These are phyloP conservation scores for Gymnopithys bicolor DNA, from an alignment of 2,797 vertebrate species.

Conservation along the genomic window DNA sequence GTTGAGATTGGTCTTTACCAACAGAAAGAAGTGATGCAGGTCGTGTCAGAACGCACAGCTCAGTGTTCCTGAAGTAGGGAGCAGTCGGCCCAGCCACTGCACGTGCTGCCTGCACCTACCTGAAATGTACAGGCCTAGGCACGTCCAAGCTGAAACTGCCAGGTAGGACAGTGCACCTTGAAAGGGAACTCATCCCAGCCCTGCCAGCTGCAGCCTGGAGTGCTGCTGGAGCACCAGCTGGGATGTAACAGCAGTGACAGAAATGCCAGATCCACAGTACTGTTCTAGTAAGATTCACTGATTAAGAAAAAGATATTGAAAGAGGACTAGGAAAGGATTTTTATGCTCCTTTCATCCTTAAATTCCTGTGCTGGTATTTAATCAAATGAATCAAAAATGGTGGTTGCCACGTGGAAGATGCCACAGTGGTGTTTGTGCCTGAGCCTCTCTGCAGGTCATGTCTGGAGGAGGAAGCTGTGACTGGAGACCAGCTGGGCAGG, in stretches of 20 bases:
- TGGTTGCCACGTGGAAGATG: accelerated
- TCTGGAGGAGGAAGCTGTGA: neutral
- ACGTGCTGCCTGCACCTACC: neutral
- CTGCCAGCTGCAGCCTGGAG: neutral
- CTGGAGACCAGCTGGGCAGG: neutral
- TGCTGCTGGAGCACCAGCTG: neutral
- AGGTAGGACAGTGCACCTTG: neutral
- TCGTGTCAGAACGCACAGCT: neutral
- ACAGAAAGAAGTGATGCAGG: neutral
- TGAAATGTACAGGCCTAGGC: accelerated
- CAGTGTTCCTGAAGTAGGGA: accelerated
- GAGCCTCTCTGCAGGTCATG: accelerated
- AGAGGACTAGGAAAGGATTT: neutral
- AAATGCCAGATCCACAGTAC: neutral
- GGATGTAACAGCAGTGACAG: accelerated
- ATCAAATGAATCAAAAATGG: neutral
- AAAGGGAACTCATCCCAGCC: neutral
- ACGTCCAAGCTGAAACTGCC: accelerated
- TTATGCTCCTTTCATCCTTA: neutral
- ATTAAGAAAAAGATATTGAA: neutral
- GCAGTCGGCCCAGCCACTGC: neutral
- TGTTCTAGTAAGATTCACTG: accelerated
- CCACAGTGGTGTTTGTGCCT: neutral
- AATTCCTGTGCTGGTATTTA: neutral
- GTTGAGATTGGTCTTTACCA: neutral